Evolutionary conservation across 2,113 vertebrate genomes (phyloP), one percentile per base, ranked within the genome.

Genomic region (Anhinga rufa): DNA sequence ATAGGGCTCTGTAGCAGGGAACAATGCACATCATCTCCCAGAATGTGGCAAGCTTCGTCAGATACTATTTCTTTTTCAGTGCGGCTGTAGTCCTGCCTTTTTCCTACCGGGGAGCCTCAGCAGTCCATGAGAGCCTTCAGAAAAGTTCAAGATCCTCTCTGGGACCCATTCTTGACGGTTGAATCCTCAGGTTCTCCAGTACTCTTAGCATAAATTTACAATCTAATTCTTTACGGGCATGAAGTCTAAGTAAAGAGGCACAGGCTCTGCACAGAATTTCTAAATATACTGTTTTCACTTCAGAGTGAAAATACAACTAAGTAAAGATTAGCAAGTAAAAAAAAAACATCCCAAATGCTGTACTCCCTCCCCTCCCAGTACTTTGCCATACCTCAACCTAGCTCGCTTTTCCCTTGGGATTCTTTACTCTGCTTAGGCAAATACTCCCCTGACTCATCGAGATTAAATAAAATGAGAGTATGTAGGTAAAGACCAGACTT

Each of bases 401-500:
- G 46, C 83, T 86, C 62, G 51, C 64, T 84, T 84, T 88, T 79
- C 89, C 44, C 78, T 64, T 61, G 70, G 38, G 87, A 82, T 85
- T 92, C 91, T 89, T 95, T 89, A 84, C 65, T 93, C 65, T 82
- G 74, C 89, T 93, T 91, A 87, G 65, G 61, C 54, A 97, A 97
- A 94, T 94, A 97, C n/a, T 92, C 65, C 60, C 36, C 65, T 82
- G 84, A 95, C 61, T 92, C 84, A 79, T 0, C 5, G 10, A 91
- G 93, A 95, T 95, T 89, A 95, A 96, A 96, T 71, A 95, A 93
- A 97, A 95, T 75, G 69, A 86, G 83, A 85, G 24, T 61, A 89
- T 44, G 58, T 52, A 66, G 85, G 88, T 88, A 71, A 95, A 96
- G 96, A 92, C 76, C 55, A 86, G 80, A 75, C 9, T 97, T 60